Conservation (phyloP, 2,113 vertebrate genomes). For the Blennius ocellaris region DNA sequence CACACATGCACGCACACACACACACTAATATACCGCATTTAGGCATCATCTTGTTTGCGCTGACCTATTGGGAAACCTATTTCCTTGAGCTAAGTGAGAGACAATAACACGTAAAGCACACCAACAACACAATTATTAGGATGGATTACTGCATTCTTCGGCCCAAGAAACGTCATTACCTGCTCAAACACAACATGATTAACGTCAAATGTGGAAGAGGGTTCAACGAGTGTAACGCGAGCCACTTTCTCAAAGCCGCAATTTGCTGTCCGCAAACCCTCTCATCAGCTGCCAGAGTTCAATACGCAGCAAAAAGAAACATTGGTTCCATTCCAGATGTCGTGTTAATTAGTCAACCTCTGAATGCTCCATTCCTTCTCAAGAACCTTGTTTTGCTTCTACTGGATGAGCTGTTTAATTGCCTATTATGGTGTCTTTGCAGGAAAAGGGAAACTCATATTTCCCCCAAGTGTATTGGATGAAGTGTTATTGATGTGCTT, state of each 20-base stretch:
- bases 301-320: constrained; percentile 35
- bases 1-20: constrained; percentile 13
- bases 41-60: constrained; percentile 13
- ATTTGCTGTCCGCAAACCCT: constrained; percentile 24
- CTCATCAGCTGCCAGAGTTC: constrained; percentile 30
- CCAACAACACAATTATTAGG: constrained; percentile 49
- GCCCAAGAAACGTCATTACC: constrained; percentile 55
- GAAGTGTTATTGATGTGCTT: constrained; percentile 52
- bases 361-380: constrained; percentile 61
- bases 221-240: constrained; percentile 32
- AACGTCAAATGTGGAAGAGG: constrained; percentile 32
- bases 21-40: constrained; percentile 4
- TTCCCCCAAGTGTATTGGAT: constrained; percentile 49
- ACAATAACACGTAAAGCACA: constrained; percentile 60
- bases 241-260: constrained; percentile 24
- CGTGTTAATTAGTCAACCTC: constrained; percentile 56
- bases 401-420: constrained; percentile 72
- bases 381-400: constrained; percentile 69
- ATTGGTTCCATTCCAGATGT: constrained; percentile 41
- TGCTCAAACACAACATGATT: constrained; percentile 52
- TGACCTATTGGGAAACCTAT: constrained; percentile 60
- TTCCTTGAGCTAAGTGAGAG: constrained; percentile 47
- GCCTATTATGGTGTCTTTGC: constrained; percentile 66
- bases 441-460: constrained; percentile 46
- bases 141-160: constrained; percentile 33